A percentile compares a stretch with the other conserved stretches of the same genome.
These are phyloP conservation scores for Andrena trimmerana DNA, from an alignment of 2,888 invertebrate genomes.

Conservation along the genomic window DNA sequence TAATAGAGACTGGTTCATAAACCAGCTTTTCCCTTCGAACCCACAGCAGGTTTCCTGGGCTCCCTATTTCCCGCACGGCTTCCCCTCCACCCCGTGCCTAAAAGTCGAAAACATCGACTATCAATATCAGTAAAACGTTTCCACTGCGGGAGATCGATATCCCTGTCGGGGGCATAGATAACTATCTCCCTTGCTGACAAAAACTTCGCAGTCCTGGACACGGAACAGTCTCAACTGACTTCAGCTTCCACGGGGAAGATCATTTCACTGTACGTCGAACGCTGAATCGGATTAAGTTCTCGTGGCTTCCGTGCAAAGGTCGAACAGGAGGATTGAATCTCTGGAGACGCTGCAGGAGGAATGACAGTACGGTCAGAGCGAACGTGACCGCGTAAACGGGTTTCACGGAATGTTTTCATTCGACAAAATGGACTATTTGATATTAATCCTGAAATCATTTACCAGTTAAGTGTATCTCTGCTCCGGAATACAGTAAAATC, in stretches of 20 bases:
- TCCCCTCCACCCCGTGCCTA: not conserved
- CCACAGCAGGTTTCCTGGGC: not conserved
- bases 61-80: not conserved
- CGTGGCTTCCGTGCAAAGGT: not conserved
- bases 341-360: too few relatives aligned
- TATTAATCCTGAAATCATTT: too few relatives aligned
- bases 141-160: constrained; percentile 8
- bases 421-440: too few relatives aligned
- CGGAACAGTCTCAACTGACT: not conserved
- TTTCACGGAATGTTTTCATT: too few relatives aligned
- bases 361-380: too few relatives aligned
- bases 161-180: not conserved
- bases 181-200: not conserved
- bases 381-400: too few relatives aligned
- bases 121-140: constrained; percentile 28
- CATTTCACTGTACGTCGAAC: constrained; percentile 11
- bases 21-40: constrained; percentile 15
- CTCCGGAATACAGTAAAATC: too few relatives aligned
- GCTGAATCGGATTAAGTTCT: constrained; percentile 2
- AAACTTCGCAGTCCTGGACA: constrained; percentile 11
- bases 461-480: too few relatives aligned
- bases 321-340: not conserved
- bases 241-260: not conserved
- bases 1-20: constrained; percentile 24
- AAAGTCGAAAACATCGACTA: constrained; percentile 32